A percentile compares a stretch with the other conserved stretches of the same genome.
These are phyloP conservation scores for Limnodromus scolopaceus DNA, from an alignment of 2,797 vertebrate genomes.

Conservation along the genomic window DNA sequence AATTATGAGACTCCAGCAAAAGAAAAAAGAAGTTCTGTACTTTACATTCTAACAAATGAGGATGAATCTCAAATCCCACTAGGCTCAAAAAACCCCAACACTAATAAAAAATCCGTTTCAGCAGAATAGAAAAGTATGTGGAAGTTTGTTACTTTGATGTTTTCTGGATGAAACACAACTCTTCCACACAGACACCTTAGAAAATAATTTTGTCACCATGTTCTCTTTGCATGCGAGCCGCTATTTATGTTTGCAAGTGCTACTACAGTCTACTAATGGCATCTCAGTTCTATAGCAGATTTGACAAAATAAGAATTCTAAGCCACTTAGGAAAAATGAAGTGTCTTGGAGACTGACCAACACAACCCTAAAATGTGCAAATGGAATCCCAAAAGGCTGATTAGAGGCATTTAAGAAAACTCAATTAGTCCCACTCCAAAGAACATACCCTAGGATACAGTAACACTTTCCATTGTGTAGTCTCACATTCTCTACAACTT, in stretches of 20 bases:
- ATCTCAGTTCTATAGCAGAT: background rate
- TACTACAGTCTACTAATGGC: background rate
- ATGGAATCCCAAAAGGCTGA: background rate
- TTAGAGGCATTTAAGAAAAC: background rate
- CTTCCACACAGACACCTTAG: background rate
- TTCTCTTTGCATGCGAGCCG: background rate
- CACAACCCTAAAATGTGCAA: background rate
- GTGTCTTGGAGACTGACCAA: background rate
- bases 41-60: background rate
- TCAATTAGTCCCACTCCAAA: background rate
- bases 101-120: background rate
- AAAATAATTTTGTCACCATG: background rate
- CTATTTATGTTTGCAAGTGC: background rate
- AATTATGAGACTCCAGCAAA: background rate
- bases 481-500: background rate
- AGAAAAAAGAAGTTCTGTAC: background rate
- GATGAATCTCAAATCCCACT: background rate
- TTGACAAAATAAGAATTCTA: background rate
- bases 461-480: background rate
- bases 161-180: background rate
- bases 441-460: background rate
- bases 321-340: background rate
- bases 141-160: background rate
- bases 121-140: background rate
- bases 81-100: background rate